Evolutionary conservation across 2,797 vertebrate genomes (phyloP), one percentile per base, ranked within the genome.

Genomic region (Lagorchestes hirsutus): DNA sequence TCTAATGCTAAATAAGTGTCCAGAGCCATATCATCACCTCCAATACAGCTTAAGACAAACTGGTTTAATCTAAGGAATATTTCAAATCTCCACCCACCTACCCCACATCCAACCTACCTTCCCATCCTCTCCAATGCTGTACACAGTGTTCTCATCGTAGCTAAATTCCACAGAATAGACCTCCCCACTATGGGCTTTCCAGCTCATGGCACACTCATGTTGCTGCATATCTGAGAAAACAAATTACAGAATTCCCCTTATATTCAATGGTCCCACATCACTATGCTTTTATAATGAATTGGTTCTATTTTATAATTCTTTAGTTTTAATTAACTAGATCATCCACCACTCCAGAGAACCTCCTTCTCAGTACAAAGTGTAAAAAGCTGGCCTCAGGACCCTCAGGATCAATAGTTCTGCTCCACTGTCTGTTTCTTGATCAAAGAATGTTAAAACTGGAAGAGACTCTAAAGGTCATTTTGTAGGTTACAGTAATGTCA

Each of bases 161-260:
- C 99, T 99, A 99, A 99, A 99, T 98, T 99, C 99, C 57, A 99
- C 99, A 0, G 99, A 99, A 98, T 99, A 99, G 90, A 99, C 99
- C 92, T 99, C 99, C 0, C 99, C 99, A 0, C 99, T 98, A 0
- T 99, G 99, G 87, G 99, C 99, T 96, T 98, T 99, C 99, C 99
- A 99, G 98, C 99, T 99, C 99, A 99, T 99, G 0, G 99, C 99
- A 0, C 99, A 99, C 98, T 99, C 99, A 0, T 99, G 99, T 46
- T 99, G 99, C 98, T 99, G 99, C 99, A 99, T 99, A 96, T 99
- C 99, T 99, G 98, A 28, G 93, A 96, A 27, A 46, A 11, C 0
- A 14, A 93, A 91, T 94, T 0, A 0, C 10, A 87, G 24, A 87
- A 87, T 27, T 50, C 22, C 40, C 74, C 40, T 87, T 27, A 27